Conservation (phyloP, 2,113 vertebrate species). For the Xiphias gladius region DNA sequence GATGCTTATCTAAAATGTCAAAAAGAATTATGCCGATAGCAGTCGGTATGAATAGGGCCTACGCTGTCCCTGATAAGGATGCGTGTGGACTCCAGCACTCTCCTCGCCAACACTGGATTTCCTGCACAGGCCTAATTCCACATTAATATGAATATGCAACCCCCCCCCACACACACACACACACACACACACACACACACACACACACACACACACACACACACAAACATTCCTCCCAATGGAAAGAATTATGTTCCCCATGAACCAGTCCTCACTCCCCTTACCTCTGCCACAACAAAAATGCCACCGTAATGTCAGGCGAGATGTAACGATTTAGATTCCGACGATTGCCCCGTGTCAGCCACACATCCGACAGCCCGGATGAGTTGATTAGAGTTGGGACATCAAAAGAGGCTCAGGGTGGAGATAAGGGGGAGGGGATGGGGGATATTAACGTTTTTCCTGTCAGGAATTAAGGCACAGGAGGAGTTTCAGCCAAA, state of each 20-base stretch:
- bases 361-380: constrained; percentile 69
- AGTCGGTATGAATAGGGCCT: constrained; percentile 78
- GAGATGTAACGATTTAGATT: constrained; percentile 87
- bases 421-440: constrained; percentile 65
- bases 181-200: not conserved
- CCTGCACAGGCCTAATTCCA: constrained; percentile 79
- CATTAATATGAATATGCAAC: constrained; percentile 84
- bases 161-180: not conserved
- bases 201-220: not conserved
- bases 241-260: constrained; percentile 76
- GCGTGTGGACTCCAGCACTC: constrained; percentile 63
- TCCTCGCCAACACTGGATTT: constrained; percentile 75
- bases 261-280: constrained; percentile 75
- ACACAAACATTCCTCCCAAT: not conserved
- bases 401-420: constrained; percentile 81
- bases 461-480: constrained; percentile 70
- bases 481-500: constrained; percentile 72
- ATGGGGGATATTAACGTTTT: constrained; percentile 55
- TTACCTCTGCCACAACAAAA: constrained; percentile 84
- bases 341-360: constrained; percentile 81
- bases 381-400: constrained; percentile 81
- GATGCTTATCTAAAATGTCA: constrained; percentile 86
- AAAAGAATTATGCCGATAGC: constrained; percentile 84
- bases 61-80: constrained; percentile 79
- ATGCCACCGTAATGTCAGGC: constrained; percentile 88